Evolutionary conservation across 2,888 invertebrate species (phyloP).

Genomic region (Aphidoletes aphidimyza): DNA sequence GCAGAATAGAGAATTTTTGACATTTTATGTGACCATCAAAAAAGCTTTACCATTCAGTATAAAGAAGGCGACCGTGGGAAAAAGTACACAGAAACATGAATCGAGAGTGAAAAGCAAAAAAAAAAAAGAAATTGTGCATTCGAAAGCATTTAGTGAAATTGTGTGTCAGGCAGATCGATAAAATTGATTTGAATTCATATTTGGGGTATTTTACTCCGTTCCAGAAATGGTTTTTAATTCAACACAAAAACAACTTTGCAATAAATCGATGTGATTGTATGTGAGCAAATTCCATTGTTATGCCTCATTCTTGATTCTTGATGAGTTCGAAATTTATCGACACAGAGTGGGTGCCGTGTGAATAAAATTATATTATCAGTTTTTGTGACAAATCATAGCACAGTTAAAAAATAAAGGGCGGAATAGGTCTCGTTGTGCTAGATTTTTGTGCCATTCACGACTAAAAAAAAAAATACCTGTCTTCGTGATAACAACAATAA

Average conservation of each 20-base stretch:
- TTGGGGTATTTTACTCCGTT: not conserved
- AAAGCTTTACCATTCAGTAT: not conserved
- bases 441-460: not conserved
- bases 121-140: not conserved
- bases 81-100: constrained; percentile 23
- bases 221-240: too few species aligned
- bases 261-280: not conserved
- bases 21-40: constrained; percentile 52
- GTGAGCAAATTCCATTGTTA: not conserved
- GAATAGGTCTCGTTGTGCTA: not conserved
- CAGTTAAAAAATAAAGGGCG: not conserved
- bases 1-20: constrained; percentile 26
- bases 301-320: not conserved
- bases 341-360: not conserved
- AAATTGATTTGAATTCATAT: not conserved
- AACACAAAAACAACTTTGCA: not conserved
- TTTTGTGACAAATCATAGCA: not conserved
- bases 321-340: not conserved
- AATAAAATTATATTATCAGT: not conserved
- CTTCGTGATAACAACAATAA: not conserved
- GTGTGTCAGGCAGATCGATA: not conserved
- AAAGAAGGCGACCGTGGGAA: constrained; percentile 34
- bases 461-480: not conserved
- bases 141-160: not conserved
- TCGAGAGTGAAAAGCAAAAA: constrained; percentile 29